Conservation (phyloP, 2,797 vertebrate genomes). For the Anniella stebbinsi region DNA sequence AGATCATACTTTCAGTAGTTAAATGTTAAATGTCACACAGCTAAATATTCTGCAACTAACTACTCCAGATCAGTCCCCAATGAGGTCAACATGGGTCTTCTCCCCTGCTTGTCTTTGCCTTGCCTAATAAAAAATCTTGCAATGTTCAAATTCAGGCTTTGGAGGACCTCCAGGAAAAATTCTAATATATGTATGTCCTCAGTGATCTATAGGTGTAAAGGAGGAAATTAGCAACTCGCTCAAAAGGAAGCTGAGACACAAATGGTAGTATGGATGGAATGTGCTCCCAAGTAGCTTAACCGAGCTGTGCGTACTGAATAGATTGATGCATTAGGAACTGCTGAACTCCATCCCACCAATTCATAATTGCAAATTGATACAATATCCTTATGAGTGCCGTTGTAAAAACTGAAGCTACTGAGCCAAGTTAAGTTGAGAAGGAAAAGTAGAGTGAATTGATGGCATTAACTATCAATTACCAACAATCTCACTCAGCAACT, state of each 20-base stretch:
- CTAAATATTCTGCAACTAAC: background rate
- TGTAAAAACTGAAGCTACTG: background rate
- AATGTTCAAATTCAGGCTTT: background rate
- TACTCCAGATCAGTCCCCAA: background rate
- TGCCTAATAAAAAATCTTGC: background rate
- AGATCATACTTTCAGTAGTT: background rate
- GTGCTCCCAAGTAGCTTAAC: background rate
- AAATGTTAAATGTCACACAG: rapidly evolving
- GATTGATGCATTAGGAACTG: background rate
- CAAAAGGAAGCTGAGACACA: background rate
- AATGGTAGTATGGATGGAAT: background rate
- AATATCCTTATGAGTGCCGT: background rate
- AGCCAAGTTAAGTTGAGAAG: background rate
- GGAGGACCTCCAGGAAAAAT: background rate
- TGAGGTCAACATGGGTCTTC: background rate
- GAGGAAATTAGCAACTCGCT: background rate
- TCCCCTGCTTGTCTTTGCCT: background rate
- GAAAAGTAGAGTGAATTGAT: background rate
- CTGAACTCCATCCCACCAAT: background rate
- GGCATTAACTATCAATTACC: background rate
- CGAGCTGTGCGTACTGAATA: background rate
- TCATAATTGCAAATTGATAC: background rate
- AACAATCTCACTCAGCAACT: background rate
- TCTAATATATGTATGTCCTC: background rate
- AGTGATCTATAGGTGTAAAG: background rate